Evolutionary conservation across 2,888 invertebrate species (phyloP), one percentile per base, ranked within the genome.

Genomic region (Linnaemya tessellans): DNA sequence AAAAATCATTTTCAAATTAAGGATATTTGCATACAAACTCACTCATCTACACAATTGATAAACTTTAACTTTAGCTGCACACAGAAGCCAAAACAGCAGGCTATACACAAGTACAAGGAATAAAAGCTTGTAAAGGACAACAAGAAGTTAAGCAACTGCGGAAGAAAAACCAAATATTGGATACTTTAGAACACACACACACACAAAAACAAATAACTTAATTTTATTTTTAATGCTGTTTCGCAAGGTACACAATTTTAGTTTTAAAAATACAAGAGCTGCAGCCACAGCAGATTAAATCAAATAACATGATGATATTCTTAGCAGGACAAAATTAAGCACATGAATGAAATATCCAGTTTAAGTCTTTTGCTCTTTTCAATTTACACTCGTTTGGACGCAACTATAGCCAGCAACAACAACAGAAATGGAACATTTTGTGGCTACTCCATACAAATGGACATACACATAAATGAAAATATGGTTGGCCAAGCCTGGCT

Each of bases 1-100:
- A 91, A n/a, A 91, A 91, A 91, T 91, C 91, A 91, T 91, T 91
- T 91, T 91, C 91, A 89, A 91, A 91, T 91, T 91, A 91, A 91
- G 91, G 89, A 90, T 90, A 91, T 91, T 91, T 91, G 91, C 91
- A 91, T 91, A 91, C 90, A 91, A 89, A 49, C 54, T 15, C 58
- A 54, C 46, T 22, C 62, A 30, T 35, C 41, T 18, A 56, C 54
- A 80, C 79, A 80, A 73, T 90, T 90, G 90, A 91, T 91, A 91
- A 91, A 90, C 79, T 80, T 82, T 71, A 80, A 71, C 79, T 82
- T 85, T 68, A 62, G 67, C 73, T 43, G 43, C 20, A 18, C 18
- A 67, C 38, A 75, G 58, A 41, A 70, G 68, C 38, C 22, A 49
- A 60, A 41, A 62, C 62, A 58, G 22, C 4, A 56, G 1, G 11